Conservation (phyloP, 2,888 invertebrate species). For the Erpobdella octoculata region DNA sequence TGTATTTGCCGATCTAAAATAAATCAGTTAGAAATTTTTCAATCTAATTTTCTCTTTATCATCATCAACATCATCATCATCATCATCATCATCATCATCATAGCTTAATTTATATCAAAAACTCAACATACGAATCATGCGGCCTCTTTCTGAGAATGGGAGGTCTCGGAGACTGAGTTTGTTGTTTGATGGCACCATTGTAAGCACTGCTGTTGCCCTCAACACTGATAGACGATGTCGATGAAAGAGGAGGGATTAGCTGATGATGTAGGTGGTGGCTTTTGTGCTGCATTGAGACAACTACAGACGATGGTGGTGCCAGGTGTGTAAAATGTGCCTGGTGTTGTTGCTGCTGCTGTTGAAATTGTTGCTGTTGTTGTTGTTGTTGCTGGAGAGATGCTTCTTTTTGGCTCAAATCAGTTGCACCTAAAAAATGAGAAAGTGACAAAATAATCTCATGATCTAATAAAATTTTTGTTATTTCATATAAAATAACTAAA, state of each 20-base stretch:
- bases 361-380: background rate
- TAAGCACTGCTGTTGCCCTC: background rate
- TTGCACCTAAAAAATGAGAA: background rate
- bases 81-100: background rate
- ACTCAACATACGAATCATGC: slow-evolving; percentile 21
- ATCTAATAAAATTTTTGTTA: too few species aligned
- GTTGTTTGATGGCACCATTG: slow-evolving; percentile 18
- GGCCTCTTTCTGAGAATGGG: slow-evolving; percentile 32
- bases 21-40: background rate
- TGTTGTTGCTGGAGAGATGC: background rate
- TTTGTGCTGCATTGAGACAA: too few species aligned
- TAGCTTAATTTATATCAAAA: too few species aligned
- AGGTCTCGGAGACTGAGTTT: slow-evolving; percentile 32
- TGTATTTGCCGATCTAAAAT: background rate
- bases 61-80: background rate
- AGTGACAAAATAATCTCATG: background rate
- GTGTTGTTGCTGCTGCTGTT: background rate
- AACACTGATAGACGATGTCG: background rate
- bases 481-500: too few species aligned
- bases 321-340: background rate
- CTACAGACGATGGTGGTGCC: background rate
- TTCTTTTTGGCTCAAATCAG: background rate
- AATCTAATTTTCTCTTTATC: too few species aligned
- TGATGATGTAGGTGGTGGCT: background rate
- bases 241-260: background rate